These are phyloP conservation scores for Antheraea assamensis DNA, from an alignment of 2,888 invertebrate genomes.

Conservation along the genomic window DNA sequence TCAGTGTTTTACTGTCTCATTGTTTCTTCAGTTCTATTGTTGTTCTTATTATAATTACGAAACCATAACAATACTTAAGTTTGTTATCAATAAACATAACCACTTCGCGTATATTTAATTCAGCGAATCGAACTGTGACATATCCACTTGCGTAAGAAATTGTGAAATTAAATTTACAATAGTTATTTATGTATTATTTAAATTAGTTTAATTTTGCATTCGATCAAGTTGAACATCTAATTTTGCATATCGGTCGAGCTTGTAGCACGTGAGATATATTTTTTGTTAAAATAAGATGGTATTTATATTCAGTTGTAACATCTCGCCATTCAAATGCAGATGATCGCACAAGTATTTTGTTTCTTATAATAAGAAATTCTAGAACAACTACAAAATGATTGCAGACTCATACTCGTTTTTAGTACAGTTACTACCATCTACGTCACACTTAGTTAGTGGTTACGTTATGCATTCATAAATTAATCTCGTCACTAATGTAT, in stretches of 20 bases:
- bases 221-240: slow-evolving; percentile 48
- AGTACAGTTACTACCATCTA: neutral
- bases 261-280: neutral
- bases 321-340: neutral
- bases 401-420: neutral
- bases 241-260: slow-evolving; percentile 33
- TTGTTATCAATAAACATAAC: neutral
- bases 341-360: neutral
- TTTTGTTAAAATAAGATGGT: neutral
- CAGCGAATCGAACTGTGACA: neutral
- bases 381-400: neutral
- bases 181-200: neutral
- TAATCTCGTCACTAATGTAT: neutral
- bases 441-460: neutral
- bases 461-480: neutral
- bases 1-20: neutral
- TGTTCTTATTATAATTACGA: neutral
- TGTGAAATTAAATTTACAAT: neutral
- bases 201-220: slow-evolving; percentile 23
- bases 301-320: neutral
- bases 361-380: neutral
- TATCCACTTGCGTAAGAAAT: neutral
- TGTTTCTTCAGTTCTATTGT: slow-evolving; percentile 3
- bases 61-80: neutral
- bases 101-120: neutral